These are phyloP conservation scores for Tragelaphus strepsiceros DNA, from an alignment of 2,113 vertebrate species.

Conservation along the genomic window DNA sequence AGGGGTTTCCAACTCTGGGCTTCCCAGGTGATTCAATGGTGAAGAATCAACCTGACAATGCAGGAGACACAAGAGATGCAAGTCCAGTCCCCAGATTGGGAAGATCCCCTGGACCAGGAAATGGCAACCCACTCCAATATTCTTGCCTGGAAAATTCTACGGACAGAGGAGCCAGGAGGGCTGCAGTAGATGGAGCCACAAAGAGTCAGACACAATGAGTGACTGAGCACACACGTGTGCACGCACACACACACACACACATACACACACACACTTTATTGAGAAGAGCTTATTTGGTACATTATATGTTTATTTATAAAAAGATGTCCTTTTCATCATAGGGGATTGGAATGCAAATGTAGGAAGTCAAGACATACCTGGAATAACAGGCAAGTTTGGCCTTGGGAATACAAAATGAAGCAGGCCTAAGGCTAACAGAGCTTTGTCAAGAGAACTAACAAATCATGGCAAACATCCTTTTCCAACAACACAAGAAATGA, in stretches of 20 bases:
- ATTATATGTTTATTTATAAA: background rate
- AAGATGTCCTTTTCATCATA: background rate
- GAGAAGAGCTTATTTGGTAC: background rate
- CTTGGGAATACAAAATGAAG: background rate
- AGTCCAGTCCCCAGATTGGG: background rate
- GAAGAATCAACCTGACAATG: background rate
- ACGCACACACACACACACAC: no score
- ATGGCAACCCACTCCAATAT: no score
- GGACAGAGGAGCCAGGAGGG: background rate
- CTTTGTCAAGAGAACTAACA: background rate
- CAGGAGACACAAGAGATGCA: background rate
- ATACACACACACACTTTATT: background rate
- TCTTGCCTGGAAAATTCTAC: background rate
- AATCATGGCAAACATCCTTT: background rate
- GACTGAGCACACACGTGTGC: background rate
- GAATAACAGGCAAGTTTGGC: background rate
- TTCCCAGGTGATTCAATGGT: background rate
- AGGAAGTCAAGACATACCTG: background rate
- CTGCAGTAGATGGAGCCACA: background rate
- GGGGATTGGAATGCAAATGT: background rate
- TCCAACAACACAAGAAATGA: accelerated
- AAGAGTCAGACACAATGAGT: background rate
- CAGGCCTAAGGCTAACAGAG: background rate
- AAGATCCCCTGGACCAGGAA: no score
- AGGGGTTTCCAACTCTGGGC: background rate